phyloP scores from a whole-genome alignment of 2,888 invertebrate genomes.

The Lasiommata megera region DNA sequence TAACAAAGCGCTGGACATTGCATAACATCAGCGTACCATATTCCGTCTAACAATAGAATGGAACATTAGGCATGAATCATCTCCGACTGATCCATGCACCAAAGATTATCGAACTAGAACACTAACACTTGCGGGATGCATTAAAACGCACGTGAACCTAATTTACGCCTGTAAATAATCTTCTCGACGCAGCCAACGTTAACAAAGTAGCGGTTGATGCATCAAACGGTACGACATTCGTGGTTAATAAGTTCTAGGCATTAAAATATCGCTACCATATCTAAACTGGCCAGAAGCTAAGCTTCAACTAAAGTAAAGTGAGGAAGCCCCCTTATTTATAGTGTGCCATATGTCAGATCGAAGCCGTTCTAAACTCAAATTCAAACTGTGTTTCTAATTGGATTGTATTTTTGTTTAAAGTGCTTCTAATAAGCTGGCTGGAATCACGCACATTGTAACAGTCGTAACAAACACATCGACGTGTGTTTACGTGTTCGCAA shows the following conservation, averaged over 20 bases:
- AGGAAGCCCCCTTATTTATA: constrained; percentile 69
- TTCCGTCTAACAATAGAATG: constrained; percentile 75
- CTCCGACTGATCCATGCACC: constrained; percentile 69
- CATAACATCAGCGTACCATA: constrained; percentile 68
- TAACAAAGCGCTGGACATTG: constrained; percentile 61
- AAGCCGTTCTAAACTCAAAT: constrained; percentile 74
- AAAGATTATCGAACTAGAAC: constrained; percentile 80
- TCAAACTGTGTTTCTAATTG: constrained; percentile 74
- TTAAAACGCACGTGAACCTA: constrained; percentile 79
- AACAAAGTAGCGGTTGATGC: constrained; percentile 76
- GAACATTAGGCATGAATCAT: constrained; percentile 72
- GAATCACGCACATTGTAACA: constrained; percentile 73
- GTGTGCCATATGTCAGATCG: constrained; percentile 75
- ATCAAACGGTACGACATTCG: constrained; percentile 73
- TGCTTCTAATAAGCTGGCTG: constrained; percentile 71
- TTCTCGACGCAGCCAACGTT: constrained; percentile 53
- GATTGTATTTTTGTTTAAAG: constrained; percentile 78
- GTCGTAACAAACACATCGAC: constrained; percentile 64
- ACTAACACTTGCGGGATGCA: constrained; percentile 74
- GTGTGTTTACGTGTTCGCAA: constrained; percentile 76
- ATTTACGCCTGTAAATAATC: constrained; percentile 74
- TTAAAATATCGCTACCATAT: constrained; percentile 63
- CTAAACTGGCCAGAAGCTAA: constrained; percentile 51
- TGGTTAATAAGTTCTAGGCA: constrained; percentile 64
- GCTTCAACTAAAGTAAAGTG: constrained; percentile 54